Evolutionary conservation across 1,140 invertebrate species (phyloP).

Genomic region (Drosophila dunni): DNA sequence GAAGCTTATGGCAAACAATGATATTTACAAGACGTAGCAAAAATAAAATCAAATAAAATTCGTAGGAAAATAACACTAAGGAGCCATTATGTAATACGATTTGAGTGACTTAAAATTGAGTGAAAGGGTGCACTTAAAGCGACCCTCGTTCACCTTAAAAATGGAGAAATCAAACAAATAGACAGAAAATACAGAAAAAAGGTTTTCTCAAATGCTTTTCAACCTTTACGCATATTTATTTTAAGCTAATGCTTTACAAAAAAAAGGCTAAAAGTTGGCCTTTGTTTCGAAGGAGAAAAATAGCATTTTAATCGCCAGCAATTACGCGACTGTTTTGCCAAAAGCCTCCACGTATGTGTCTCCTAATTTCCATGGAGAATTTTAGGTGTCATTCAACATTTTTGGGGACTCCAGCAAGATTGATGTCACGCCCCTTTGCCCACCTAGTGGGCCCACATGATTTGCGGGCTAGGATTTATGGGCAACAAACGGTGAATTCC

Average conservation of each 20-base stretch:
- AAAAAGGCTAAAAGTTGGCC: conserved; percentile 14
- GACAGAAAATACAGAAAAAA: neutral
- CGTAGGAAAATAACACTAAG: conserved; percentile 11
- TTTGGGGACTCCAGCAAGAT: conserved; percentile 44
- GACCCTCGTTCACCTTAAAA: conserved; percentile 9
- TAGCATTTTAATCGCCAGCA: conserved; percentile 15
- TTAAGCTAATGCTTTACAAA: conserved; percentile 5
- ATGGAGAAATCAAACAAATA: no score
- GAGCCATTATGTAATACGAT: neutral
- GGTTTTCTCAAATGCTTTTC: neutral
- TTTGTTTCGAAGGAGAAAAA: conserved; percentile 4
- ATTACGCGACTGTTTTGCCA: conserved; percentile 13
- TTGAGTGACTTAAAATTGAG: conserved; percentile 8
- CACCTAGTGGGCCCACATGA: conserved; percentile 43
- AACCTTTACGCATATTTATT: conserved; percentile 8
- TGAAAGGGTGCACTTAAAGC: neutral
- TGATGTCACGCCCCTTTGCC: conserved; percentile 46
- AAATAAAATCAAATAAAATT: conserved; percentile 23
- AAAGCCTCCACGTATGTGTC: neutral
- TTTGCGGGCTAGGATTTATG: conserved; percentile 59
- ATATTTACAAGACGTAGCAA: neutral
- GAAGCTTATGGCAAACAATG: conserved; percentile 9
- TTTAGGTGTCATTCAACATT: conserved; percentile 35
- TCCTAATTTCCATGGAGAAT: conserved; percentile 20
- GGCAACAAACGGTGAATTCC: conserved; percentile 41